A percentile compares a stretch with the other conserved stretches of the same genome.
These are phyloP conservation scores for Stenodema calcarata DNA, from an alignment of 2,888 invertebrate species.

Conservation along the genomic window DNA sequence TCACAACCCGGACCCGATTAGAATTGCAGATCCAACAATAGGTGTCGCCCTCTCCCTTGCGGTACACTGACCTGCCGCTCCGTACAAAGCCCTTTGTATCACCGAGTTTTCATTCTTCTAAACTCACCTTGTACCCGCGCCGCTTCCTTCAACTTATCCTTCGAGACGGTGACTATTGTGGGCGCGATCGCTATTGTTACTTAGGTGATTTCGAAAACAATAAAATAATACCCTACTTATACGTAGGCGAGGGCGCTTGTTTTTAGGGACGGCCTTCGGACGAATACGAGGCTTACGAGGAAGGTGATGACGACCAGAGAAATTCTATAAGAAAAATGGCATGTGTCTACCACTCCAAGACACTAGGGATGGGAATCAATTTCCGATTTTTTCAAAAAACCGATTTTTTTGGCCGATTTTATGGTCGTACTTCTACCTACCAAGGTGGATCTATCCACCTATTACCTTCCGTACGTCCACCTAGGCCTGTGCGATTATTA, in stretches of 20 bases:
- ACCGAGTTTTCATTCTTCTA: neutral
- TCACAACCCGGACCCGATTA: conserved; percentile 34
- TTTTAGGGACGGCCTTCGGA: neutral
- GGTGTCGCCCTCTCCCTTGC: conserved; percentile 33
- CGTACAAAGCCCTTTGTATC: conserved; percentile 17
- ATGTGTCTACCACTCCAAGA: too few relatives aligned
- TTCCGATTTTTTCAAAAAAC: too few relatives aligned
- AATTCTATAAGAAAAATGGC: too few relatives aligned
- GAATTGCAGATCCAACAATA: conserved; percentile 45
- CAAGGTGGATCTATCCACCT: too few relatives aligned
- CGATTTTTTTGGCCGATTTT: too few relatives aligned
- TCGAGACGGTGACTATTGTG: neutral
- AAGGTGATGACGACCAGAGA: too few relatives aligned
- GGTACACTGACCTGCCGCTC: conserved; percentile 22
- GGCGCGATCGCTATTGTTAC: neutral
- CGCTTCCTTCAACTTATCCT: too few relatives aligned
- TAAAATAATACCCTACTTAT: neutral
- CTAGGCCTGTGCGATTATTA: too few relatives aligned
- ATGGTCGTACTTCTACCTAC: too few relatives aligned
- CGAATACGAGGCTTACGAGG: too few relatives aligned
- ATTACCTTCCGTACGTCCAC: too few relatives aligned
- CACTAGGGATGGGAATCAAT: too few relatives aligned
- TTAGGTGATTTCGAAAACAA: neutral
- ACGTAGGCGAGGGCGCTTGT: neutral
- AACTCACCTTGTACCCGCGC: neutral